A percentile compares a stretch with the other conserved stretches of the same genome.
Evolutionary conservation across 2,888 invertebrate species (phyloP).

Genomic region (Oscheius myriophilus): DNA sequence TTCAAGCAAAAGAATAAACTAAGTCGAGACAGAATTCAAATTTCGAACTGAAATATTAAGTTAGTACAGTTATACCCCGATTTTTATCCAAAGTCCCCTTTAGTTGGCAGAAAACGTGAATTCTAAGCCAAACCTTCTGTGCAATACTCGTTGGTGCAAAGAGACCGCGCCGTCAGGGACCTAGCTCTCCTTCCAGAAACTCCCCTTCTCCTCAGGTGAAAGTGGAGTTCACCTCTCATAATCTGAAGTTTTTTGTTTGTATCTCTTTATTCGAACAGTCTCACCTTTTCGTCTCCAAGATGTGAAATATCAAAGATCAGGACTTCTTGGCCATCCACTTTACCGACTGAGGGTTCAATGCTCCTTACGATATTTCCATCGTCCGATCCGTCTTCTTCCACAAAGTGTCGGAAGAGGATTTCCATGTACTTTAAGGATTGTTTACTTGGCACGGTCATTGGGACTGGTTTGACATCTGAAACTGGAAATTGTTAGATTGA

Average conservation of each 20-base stretch:
- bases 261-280: background rate
- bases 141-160: constrained; percentile 53
- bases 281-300: constrained; percentile 39
- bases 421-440: constrained; percentile 25
- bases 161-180: constrained; percentile 41
- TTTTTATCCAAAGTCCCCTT: too few species aligned
- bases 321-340: constrained; percentile 48
- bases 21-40: too few species aligned
- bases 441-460: constrained; percentile 6
- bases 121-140: constrained; percentile 11
- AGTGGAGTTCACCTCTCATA: constrained; percentile 50
- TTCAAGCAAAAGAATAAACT: too few species aligned
- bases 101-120: background rate
- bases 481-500: background rate
- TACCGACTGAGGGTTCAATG: constrained; percentile 46
- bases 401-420: constrained; percentile 27
- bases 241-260: constrained; percentile 20
- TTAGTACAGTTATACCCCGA: too few species aligned
- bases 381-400: constrained; percentile 47
- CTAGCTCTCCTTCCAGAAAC: constrained; percentile 34
- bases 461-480: constrained; percentile 18
- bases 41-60: too few species aligned
- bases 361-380: constrained; percentile 48
- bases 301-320: constrained; percentile 48
- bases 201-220: constrained; percentile 39